Conservation (phyloP, 2,113 vertebrate genomes). For the Eidolon helvum region DNA sequence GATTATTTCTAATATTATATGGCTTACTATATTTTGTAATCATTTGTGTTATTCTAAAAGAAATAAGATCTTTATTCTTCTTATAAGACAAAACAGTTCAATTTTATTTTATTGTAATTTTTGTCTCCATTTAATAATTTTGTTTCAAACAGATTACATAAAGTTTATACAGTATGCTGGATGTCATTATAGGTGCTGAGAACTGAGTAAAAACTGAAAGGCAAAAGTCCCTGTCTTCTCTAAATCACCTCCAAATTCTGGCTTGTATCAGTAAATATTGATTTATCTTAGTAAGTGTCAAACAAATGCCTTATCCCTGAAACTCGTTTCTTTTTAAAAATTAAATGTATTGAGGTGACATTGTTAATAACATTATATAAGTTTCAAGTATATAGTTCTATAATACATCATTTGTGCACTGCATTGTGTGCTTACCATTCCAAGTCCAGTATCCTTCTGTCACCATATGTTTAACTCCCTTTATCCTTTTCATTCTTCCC, state of each 20-base stretch:
- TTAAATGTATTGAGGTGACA: not conserved
- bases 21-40: not conserved
- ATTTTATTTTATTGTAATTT: not conserved
- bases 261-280: not conserved
- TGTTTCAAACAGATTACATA: not conserved
- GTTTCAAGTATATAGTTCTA: too few species aligned
- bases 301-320: not conserved
- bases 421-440: too few species aligned
- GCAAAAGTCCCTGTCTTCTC: not conserved
- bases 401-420: too few species aligned
- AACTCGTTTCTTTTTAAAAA: not conserved
- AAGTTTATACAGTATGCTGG: not conserved
- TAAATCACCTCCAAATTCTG: not conserved
- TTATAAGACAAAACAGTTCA: not conserved
- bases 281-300: not conserved
- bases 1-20: not conserved
- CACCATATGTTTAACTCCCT: not conserved
- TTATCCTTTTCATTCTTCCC: not conserved
- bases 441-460: not conserved
- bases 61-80: not conserved
- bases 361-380: not conserved
- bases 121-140: not conserved
- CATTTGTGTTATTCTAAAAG: not conserved
- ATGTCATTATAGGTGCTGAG: not conserved
- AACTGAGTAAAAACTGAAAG: not conserved